Percentiles rank a stretch among this genome's conserved stretches.
Conservation (phyloP, 2,113 vertebrate species). For the Marcusenius ussheri region DNA sequence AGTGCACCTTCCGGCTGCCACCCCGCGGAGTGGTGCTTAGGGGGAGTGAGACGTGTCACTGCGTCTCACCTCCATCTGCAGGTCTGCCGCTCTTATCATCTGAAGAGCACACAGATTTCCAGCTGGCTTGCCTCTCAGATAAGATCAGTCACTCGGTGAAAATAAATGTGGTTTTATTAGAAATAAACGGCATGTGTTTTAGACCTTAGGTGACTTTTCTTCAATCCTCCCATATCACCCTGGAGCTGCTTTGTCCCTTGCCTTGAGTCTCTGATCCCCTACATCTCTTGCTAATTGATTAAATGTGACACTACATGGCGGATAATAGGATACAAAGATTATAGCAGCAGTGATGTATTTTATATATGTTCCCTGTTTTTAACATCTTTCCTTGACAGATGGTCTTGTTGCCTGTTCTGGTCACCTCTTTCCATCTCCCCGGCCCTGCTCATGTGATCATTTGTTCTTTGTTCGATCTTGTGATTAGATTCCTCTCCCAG, state of each 20-base stretch:
- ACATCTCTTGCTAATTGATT: not conserved
- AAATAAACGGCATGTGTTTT: not conserved
- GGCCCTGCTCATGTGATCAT: slow-evolving; percentile 8
- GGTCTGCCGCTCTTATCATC: not conserved
- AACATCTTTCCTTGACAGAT: not conserved
- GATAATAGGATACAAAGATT: not conserved
- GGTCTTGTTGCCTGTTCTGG: not conserved
- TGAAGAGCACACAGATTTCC: not conserved
- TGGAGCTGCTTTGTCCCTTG: not conserved
- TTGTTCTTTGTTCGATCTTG: slow-evolving; percentile 21
- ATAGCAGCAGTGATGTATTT: not conserved
- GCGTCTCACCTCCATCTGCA: not conserved
- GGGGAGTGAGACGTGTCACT: not conserved
- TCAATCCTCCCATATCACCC: not conserved
- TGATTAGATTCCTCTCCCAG: slow-evolving; percentile 23
- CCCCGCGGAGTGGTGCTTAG: not conserved
- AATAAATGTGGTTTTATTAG: not conserved
- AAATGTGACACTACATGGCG: not conserved
- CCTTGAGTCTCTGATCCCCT: not conserved
- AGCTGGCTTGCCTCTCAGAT: not conserved
- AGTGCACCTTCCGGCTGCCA: not conserved
- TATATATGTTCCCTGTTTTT: not conserved
- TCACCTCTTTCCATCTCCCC: not conserved
- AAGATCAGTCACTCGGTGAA: not conserved
- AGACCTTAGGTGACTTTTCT: not conserved